Base-by-base conservation (phyloP, 2,888 invertebrate species). In the Altica lythri region DNA sequence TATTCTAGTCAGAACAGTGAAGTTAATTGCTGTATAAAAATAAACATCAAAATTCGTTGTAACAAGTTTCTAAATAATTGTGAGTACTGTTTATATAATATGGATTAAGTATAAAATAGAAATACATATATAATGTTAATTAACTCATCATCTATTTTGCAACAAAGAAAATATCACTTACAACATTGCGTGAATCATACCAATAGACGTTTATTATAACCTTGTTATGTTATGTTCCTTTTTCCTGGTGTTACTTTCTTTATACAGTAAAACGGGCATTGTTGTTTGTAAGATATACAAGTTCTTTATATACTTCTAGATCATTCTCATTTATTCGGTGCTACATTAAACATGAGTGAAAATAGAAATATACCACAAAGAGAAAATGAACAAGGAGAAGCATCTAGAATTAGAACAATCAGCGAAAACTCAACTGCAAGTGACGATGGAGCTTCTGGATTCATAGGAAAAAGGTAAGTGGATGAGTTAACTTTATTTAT, bases 371-470 rank as follows among this genome's bases (percentile, higher is more conserved):
- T 54, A 34, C 38, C 60, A 29, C 61, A 60, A 54, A 61, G 67
- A 47, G 29, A 12, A 35, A n/a, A 70, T 5, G 66, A 67, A 49
- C 60, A 60, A 13, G 62, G 58, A 25, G 60, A 45, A 30, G 46
- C 52, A 42, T 63, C 72, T 32, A 69, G 75, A 54, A 61, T 70
- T 19, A 65, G 77, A 57, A 72, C 72, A n/a, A 70, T 72, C 52
- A 76, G 75, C 62, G 76, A 76, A 59, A 73, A 73, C 61, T 76
- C 75, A 4, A 59, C 60, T 45, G 67, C 68, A 10, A 75, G 74
- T 60, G 76, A 76, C 37, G 76, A 76, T 65, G 74, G 71, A 16
- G 57, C 64, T 22, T 60, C 62, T 19, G 60, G 59, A 44, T 66
- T 64, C 55, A 62, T 65, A 38, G 68, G 70, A 52, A 68, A 68